Evolutionary conservation across 2,888 invertebrate genomes (phyloP), one percentile per base, ranked within the genome.

Genomic region (Metopia argyrocephala): DNA sequence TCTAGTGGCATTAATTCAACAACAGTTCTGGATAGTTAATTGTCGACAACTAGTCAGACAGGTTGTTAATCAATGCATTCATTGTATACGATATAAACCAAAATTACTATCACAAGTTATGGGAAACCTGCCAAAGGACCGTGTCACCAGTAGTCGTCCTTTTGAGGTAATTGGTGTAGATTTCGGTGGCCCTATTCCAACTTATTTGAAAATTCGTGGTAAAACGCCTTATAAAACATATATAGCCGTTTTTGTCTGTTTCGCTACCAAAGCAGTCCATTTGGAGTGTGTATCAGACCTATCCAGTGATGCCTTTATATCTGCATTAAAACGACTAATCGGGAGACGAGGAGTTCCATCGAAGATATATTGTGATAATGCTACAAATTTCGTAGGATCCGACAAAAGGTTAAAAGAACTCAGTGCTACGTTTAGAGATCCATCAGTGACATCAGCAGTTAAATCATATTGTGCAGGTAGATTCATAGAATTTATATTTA

Each of bases 111-210:
- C 1, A 1, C 31, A 9, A 31, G 12, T 31, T 12, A 31, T 12
- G 31, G 31, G 31, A 12, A 31, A 9, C 31, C 12, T 31, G 12
- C 31, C 9, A 31, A 3, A 7, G 7, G 31, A 31, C 12, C 31
- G 31, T 3, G 9, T 31, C 12, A 28, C 5, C 12, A 12, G 12
- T 31, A 31, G 12, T 31, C 31, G 12, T 12, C 31, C 31, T 7
- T 31, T 28, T 80, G 81, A 23, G 70, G 65, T 12, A 75, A 76
- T n/a, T 75, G 69, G 18, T 79, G 76, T 7, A 59, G 45, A 61
- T 45, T 82, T 9, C 4, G 73, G 21, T 46, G 61, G 18, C 76
- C 79, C 5, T 82, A 82, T 62, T 82, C 79, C 62, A 74, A 50
- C 61, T 82, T 5, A 76, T 78, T 59, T 65, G 12, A 64, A 48